Conservation (phyloP, 2,113 vertebrate genomes). For the Salminus brasiliensis region DNA sequence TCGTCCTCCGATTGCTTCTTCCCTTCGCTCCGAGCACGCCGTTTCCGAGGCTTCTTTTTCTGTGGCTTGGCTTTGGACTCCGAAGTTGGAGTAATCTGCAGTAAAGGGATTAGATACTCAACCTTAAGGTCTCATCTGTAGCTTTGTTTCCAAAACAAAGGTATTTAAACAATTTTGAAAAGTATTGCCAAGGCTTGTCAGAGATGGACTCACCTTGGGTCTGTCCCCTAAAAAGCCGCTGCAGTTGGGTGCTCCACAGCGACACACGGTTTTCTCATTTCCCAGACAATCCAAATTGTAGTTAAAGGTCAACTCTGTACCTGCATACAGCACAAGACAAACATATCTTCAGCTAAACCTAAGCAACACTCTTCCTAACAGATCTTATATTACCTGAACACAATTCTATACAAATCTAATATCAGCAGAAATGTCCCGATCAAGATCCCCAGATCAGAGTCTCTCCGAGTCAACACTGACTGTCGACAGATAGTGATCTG, state of each 20-base stretch:
- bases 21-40: conserved; percentile 74
- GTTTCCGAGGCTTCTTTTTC: conserved; percentile 83
- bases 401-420: too few species aligned
- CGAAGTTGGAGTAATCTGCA: conserved; percentile 80
- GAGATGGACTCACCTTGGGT: conserved; percentile 83
- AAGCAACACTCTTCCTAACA: not conserved
- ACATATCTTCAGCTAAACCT: not conserved
- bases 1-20: conserved; percentile 90
- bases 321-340: conserved; percentile 63
- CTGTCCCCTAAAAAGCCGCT: conserved; percentile 96
- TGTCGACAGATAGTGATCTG: too few species aligned
- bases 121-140: too few species aligned
- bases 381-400: too few species aligned
- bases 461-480: too few species aligned
- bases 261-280: conserved; percentile 95
- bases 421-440: too few species aligned
- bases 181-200: not conserved
- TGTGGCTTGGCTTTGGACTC: conserved; percentile 88
- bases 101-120: too few species aligned
- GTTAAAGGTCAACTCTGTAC: conserved; percentile 95
- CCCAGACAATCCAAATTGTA: conserved; percentile 98
- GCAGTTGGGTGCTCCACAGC: conserved; percentile 94
- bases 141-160: too few species aligned
- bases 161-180: not conserved
- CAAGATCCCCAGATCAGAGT: too few species aligned